Base-by-base conservation (phyloP, 2,113 vertebrate species). In the Corythaeola cristata region DNA sequence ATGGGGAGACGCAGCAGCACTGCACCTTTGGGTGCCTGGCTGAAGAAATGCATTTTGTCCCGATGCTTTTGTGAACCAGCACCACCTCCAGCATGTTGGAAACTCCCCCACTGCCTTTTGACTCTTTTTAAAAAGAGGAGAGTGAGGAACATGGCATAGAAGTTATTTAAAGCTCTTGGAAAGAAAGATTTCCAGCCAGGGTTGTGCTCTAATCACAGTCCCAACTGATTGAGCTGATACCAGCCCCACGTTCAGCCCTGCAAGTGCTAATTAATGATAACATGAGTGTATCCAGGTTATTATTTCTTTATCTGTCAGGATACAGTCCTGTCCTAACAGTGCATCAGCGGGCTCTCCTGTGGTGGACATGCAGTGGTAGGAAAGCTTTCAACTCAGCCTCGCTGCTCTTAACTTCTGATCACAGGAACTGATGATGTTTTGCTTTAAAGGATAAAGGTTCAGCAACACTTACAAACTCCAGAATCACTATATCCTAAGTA, bases 121-220 rank as follows among this genome's bases (percentile, higher is more conserved):
- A 28, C 30, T 56, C 11, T 11, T 41, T 41, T 81, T 28, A 45
- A 52, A 60, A 77, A 66, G 55, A 59, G 17, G 67, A 33, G 33
- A 64, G 27, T 1, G 9, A 50, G n/a, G 23, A 63, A n/a, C 1
- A 0, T 8, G 28, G 37, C 22, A 12, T 50, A 32, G 62, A 80
- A 71, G n/a, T 58, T 33, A 63, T 37, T 39, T 39, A 33, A 80
- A 69, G 58, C 33, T 26, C 23, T 20, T 12, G n/a, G 41, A 7
- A 50, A n/a, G 28, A 23, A 72, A 59, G 63, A 47, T 68, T 83
- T 88, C 63, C 67, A 72, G 74, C 15, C 56, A 12, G 21, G 23
- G 30, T 44, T 0, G 0, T 30, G 59, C 32, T 60, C 11, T 50
- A 17, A 55, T 52, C 53, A 28, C 39, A 50, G 66, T 33, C 47